Conservation (phyloP, 2,113 vertebrate species). For the Saguinus imperator region DNA sequence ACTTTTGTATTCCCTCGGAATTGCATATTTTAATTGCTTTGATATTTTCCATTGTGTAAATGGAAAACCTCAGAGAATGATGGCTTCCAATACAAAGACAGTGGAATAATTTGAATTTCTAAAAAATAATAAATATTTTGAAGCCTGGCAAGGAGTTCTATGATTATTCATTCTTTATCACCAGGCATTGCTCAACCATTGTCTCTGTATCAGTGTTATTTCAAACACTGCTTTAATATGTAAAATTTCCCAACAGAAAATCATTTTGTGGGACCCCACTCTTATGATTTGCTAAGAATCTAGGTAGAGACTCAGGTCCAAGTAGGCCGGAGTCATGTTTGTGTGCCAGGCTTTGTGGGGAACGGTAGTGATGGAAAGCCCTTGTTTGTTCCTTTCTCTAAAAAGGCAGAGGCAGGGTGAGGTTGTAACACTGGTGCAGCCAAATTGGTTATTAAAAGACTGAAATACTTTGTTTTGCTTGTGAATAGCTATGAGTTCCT, state of each 20-base stretch:
- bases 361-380: neutral
- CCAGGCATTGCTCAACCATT: neutral
- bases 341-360: neutral
- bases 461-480: too few relatives aligned
- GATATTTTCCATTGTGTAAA: constrained; percentile 25
- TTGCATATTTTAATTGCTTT: neutral
- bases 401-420: neutral
- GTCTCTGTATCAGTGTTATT: constrained; percentile 14
- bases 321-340: neutral
- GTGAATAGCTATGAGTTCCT: neutral
- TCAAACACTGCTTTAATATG: constrained; percentile 26
- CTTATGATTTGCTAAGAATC: neutral
- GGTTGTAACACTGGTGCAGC: too few relatives aligned
- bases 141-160: constrained; percentile 38
- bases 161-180: constrained; percentile 59
- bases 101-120: constrained; percentile 63
- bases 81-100: constrained; percentile 12
- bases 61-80: constrained; percentile 32
- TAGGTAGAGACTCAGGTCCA: neutral
- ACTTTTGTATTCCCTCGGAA: neutral
- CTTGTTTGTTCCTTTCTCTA: neutral
- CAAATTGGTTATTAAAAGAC: too few relatives aligned
- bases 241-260: constrained; percentile 18
- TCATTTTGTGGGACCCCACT: neutral
- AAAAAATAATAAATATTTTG: constrained; percentile 68